Evolutionary conservation across 2,888 invertebrate genomes (phyloP).

Genomic region (Invenusta paracnida): DNA sequence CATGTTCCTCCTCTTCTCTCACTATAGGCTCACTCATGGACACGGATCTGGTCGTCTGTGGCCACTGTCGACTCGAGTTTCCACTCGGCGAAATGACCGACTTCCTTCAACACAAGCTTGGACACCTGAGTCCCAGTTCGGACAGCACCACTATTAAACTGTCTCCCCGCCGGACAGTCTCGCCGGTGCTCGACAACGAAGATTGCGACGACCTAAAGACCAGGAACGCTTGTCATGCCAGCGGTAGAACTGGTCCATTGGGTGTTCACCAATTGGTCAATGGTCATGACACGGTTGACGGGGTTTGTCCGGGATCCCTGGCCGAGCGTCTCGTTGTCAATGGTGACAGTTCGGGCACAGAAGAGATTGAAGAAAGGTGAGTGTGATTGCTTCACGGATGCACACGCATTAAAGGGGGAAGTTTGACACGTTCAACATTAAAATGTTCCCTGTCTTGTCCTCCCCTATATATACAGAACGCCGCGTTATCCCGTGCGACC

Average conservation of each 20-base stretch:
- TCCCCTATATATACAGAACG: neutral
- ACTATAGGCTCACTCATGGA: neutral
- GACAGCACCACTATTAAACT: no score
- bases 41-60: conserved; percentile 5
- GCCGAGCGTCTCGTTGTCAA: no score
- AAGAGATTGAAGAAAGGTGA: no score
- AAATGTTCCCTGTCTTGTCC: neutral
- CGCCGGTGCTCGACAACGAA: neutral
- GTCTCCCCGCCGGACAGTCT: no score
- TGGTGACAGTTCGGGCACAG: no score
- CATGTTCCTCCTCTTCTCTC: no score
- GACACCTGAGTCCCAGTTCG: neutral
- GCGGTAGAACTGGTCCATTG: no score
- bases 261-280: neutral
- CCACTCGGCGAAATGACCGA: conserved; percentile 23
- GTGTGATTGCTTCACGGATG: no score
- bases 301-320: neutral
- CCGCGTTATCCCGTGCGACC: neutral
- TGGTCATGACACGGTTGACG: neutral
- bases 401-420: no score
- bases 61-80: conserved; percentile 24
- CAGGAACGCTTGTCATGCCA: neutral
- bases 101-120: conserved; percentile 15
- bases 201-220: neutral
- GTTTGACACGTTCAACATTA: no score